Base-by-base conservation (phyloP, 2,888 invertebrate genomes). In the Phengaris alcon region DNA sequence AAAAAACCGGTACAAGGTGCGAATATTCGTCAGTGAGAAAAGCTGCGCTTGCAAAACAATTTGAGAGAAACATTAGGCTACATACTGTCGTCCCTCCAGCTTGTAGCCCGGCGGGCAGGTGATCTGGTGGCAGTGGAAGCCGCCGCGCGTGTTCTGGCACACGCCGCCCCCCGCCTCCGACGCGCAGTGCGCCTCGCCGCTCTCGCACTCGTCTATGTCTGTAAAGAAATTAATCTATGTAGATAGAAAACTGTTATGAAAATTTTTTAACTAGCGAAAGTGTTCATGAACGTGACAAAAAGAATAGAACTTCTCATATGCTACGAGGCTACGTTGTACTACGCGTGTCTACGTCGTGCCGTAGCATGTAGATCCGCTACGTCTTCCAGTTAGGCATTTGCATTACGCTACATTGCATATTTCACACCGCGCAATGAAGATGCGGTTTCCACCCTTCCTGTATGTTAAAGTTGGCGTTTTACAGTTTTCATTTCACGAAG, bases 141-240 rank as follows among this genome's bases (percentile, higher is more conserved):
- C 94, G 0, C 99, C 99, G 77, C 97, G 94, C 0, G 96, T 97
- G 88, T 99, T 99, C 81, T 98, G 96, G 84, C 99, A 99, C 73
- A 97, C 95, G 80, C 97, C 95, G 0, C 94, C 86, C n/a, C 93
- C 93, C 0, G 90, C 88, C 76, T 95, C 95, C 5, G 69, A 48
- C 92, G 5, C 95, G 85, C 98, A 99, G 54, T 95, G 95, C 77
- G 98, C 97, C 10, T 94, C 95, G 0, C 96, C 96, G 0, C 94
- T 93, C 52, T 95, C 94, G 83, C 98, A 99, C 86, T 99, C 98
- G 87, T 98, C 96, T 76, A 98, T 95, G 78, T 93, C 93, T 93
- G 82, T 22, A 44, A 15, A 13, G 12, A 59, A 35, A 35, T 35
- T 35, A 35, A 35, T 35, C 3, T 35, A 35, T 35, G 35, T 35